Conservation (phyloP, 1,140 invertebrate species). For the Sinella curviseta region DNA sequence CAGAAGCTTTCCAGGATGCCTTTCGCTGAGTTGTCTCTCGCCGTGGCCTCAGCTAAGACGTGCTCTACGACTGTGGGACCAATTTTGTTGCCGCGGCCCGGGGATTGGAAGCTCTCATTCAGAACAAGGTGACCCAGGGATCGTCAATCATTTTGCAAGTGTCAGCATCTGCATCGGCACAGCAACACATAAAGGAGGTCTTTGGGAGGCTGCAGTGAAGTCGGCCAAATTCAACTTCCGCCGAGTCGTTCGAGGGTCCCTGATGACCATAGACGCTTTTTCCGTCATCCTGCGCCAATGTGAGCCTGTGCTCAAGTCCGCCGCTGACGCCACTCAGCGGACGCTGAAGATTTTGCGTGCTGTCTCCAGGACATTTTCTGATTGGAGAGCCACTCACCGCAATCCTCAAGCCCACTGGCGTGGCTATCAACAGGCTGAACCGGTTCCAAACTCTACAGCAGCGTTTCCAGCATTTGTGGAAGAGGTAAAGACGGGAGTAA, state of each 20-base stretch:
- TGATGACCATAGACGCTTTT: neutral
- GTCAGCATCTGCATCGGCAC: neutral
- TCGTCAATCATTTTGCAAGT: neutral
- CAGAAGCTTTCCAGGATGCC: conserved; percentile 39
- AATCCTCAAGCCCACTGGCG: neutral
- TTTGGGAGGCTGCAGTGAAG: neutral
- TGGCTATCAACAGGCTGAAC: neutral
- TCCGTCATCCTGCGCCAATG: neutral
- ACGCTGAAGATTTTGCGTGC: neutral
- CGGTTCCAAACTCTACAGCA: neutral
- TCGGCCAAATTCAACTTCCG: neutral
- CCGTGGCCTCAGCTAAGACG: conserved; percentile 32
- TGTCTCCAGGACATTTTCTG: neutral
- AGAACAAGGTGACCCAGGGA: neutral
- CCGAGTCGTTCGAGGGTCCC: neutral
- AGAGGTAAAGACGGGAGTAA: neutral
- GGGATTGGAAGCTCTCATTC: conserved; percentile 11
- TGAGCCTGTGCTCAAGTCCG: neutral
- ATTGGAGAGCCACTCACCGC: neutral
- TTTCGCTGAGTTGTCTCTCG: conserved; percentile 37
- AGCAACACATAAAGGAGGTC: neutral
- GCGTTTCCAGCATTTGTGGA: neutral
- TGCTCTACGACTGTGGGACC: conserved; percentile 50
- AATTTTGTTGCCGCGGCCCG: conserved; percentile 43
- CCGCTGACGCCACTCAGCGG: neutral